A percentile compares a stretch with the other conserved stretches of the same genome.
These are phyloP conservation scores for Oscheius myriophilus DNA, from an alignment of 2,888 invertebrate species.

Conservation along the genomic window DNA sequence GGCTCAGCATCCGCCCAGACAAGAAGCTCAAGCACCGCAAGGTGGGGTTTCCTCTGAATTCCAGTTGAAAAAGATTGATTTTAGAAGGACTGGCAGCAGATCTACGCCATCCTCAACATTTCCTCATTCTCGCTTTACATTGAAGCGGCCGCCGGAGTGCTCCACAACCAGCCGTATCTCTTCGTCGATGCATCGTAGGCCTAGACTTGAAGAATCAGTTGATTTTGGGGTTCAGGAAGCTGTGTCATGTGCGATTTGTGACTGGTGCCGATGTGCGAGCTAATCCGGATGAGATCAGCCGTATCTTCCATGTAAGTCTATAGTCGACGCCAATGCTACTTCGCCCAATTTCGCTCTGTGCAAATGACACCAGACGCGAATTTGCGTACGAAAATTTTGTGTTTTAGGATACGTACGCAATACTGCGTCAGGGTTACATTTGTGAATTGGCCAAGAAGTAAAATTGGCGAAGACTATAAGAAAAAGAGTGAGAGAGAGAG, in stretches of 20 bases:
- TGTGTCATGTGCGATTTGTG: constrained; percentile 97
- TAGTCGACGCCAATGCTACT: too few relatives aligned
- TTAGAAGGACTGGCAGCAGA: constrained; percentile 30
- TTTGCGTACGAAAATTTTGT: too few relatives aligned
- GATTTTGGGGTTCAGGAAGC: constrained; percentile 85
- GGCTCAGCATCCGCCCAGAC: constrained; percentile 21
- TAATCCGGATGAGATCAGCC: constrained; percentile 97
- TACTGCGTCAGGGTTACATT: too few relatives aligned
- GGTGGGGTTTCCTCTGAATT: constrained; percentile 3
- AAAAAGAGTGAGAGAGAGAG: too few relatives aligned
- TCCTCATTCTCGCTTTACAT: constrained; percentile 19
- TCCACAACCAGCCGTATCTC: neutral
- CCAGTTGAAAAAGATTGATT: neutral
- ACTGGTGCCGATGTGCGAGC: constrained; percentile 99
- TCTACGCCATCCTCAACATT: constrained; percentile 19
- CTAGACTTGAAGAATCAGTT: too few relatives aligned
- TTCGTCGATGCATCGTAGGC: constrained; percentile 27
- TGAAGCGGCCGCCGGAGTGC: constrained; percentile 13
- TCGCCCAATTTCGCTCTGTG: too few relatives aligned
- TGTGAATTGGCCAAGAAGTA: too few relatives aligned
- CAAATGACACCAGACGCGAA: too few relatives aligned
- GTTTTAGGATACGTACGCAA: too few relatives aligned
- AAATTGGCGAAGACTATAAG: too few relatives aligned
- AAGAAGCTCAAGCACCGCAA: constrained; percentile 19
- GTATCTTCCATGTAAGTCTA: constrained; percentile 84